Evolutionary conservation across 2,113 vertebrate species (phyloP), one percentile per base, ranked within the genome.

Genomic region (Orcinus orca): DNA sequence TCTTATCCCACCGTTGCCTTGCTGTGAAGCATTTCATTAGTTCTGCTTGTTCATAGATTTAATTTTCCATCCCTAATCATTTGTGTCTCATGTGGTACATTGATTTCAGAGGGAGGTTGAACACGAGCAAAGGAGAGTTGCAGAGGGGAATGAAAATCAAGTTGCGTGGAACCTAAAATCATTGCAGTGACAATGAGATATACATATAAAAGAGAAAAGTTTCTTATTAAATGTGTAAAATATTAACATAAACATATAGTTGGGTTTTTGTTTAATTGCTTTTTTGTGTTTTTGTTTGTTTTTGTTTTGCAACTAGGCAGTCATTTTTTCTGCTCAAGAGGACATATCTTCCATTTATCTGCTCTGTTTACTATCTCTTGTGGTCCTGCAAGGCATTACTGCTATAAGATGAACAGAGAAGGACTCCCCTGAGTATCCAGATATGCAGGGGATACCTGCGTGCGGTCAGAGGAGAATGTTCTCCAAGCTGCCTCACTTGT

Each of bases 31-130:
- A 88, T 97, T 96, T 96, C 88, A 91, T 97, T 97, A 97, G 93
- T 83, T 97, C 94, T 97, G 92, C 90, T 94, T 88, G 47, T 86
- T 96, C 96, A 83, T 80, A 96, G 92, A 96, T 97, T 96, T 96
- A 96, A 97, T 97, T 96, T 96, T 82, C 90, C 90, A 96, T 89
- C 93, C 87, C 96, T 97, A 97, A 94, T 97, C 94, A 96, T 97
- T 83, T 85, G 90, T 97, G 80, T 63, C 62, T 97, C 62, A 0
- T 70, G 83, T 84, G 70, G 65, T 70, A 84, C 96, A 96, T 90
- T 1, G 74, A 95, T 95, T 97, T 96, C 86, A 90, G 88, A 95
- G 29, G 65, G 12, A 97, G 60, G 36, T 41, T 58, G 73, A 95
- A 76, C 44, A 38, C 2, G 8, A 93, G 80, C 33, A 2, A 71